Evolutionary conservation across 2,797 vertebrate species (phyloP), one percentile per base, ranked within the genome.

Genomic region (Phoxinus dragarum): DNA sequence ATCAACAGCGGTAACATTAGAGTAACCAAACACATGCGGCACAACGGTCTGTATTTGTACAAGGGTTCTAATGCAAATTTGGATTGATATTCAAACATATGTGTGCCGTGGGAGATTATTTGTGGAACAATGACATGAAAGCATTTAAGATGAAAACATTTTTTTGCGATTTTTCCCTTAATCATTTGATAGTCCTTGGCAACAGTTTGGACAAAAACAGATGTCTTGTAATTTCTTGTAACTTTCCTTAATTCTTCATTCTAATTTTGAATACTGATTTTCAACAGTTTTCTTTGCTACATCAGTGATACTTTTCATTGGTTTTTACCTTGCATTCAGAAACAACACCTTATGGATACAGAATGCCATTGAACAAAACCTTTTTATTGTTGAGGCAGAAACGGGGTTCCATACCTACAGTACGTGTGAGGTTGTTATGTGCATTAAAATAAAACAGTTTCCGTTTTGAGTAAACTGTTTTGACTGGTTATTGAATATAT

Each of bases 1-100:
- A 82, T 23, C 12, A 14, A 36, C 71, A 47, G 21, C 42, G 36
- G 40, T 6, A 34, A 16, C 17, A 59, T 69, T 42, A 77, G 34
- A 40, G 40, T 44, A 74, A 74, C 5, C 81, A 75, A 83, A 75
- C 71, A 75, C 31, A 27, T 7, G 9, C 3, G 1, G 21, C 78
- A 49, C 44, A 68, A 68, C 61, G 19, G 79, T 80, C 44, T 52
- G 1, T 68, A 80, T 80, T 80, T 80, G 38, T 74, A n/a, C n/a
- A 82, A 44, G 68, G 52, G 44, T 21, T 71, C 21, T 16, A 47
- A 73, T 47, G 61, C 42, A 76, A 47, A 84, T 66, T 40, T 44
- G 4, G 38, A 67, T 17, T 36, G 31, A 78, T 27, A 61, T 61
- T 77, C 36, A 77, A 78, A 78, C n/a, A 19, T 75, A 10, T 54